Evolutionary conservation across 2,888 invertebrate species (phyloP).

Genomic region (Cerceris rybyensis): DNA sequence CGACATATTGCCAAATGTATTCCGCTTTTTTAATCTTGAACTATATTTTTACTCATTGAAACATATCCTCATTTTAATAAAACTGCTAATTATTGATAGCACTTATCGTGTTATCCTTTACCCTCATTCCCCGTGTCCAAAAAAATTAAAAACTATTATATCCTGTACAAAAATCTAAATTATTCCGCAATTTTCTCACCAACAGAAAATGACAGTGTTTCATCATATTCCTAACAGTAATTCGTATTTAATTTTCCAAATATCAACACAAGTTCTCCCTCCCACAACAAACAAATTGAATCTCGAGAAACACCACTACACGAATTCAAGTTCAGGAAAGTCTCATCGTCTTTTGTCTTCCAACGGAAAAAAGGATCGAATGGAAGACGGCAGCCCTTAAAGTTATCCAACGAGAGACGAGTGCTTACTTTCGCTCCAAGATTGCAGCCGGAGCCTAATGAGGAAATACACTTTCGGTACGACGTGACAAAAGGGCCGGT

Average conservation of each 20-base stretch:
- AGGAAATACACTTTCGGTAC: slow-evolving; percentile 68
- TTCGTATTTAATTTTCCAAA: not conserved
- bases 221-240: too few relatives aligned
- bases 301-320: slow-evolving; percentile 25
- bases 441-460: slow-evolving; percentile 63
- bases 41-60: too few relatives aligned
- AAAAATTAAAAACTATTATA: too few relatives aligned
- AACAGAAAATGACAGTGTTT: too few relatives aligned
- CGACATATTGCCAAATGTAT: too few relatives aligned
- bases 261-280: not conserved
- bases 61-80: too few relatives aligned
- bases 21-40: too few relatives aligned
- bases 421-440: slow-evolving; percentile 52
- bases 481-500: slow-evolving; percentile 67
- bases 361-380: slow-evolving; percentile 43
- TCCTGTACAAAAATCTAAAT: too few relatives aligned
- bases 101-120: too few relatives aligned
- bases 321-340: slow-evolving; percentile 44
- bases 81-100: too few relatives aligned
- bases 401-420: slow-evolving; percentile 25
- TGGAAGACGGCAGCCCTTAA: slow-evolving; percentile 21
- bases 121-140: too few relatives aligned
- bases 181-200: too few relatives aligned
- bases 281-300: slow-evolving; percentile 41
- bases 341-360: slow-evolving; percentile 38